A percentile compares a stretch with the other conserved stretches of the same genome.
Evolutionary conservation across 1,140 invertebrate species (phyloP).

Genomic region (Danaus melanippus): DNA sequence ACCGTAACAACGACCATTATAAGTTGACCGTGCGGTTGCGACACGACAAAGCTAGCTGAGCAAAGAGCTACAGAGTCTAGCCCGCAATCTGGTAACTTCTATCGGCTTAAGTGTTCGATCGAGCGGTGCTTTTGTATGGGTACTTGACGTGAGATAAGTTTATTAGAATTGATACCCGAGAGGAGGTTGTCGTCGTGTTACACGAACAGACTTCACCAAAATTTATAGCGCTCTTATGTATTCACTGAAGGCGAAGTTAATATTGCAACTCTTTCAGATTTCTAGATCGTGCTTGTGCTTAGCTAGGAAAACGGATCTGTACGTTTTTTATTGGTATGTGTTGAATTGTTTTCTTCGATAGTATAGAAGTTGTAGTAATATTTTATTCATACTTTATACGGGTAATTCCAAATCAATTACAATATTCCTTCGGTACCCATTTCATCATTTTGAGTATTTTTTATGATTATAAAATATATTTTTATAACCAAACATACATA

Average conservation of each 20-base stretch:
- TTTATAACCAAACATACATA: too few species aligned
- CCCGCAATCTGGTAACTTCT: slow-evolving; percentile 10
- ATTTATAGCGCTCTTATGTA: too few species aligned
- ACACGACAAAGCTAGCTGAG: slow-evolving; percentile 9
- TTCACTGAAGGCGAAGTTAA: too few species aligned
- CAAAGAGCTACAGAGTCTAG: slow-evolving; percentile 16
- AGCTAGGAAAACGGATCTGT: background rate
- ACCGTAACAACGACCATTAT: slow-evolving; percentile 13
- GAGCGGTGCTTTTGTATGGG: slow-evolving; percentile 11
- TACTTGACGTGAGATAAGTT: slow-evolving; percentile 9
- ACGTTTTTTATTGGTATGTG: slow-evolving; percentile 10
- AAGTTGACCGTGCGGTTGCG: slow-evolving; percentile 13
- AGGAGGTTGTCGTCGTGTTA: too few species aligned
- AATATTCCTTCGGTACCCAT: too few species aligned
- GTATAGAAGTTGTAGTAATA: too few species aligned
- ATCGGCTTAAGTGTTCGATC: slow-evolving; percentile 17
- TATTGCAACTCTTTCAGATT: background rate
- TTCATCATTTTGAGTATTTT: too few species aligned
- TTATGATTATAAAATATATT: too few species aligned
- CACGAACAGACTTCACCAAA: too few species aligned
- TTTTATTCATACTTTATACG: too few species aligned
- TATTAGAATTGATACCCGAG: slow-evolving; percentile 1
- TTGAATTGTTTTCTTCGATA: slow-evolving; percentile 3
- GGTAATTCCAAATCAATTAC: too few species aligned
- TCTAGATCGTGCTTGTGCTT: background rate